Evolutionary conservation across 2,113 vertebrate genomes (phyloP).

Genomic region (Pycnonotus jocosus): DNA sequence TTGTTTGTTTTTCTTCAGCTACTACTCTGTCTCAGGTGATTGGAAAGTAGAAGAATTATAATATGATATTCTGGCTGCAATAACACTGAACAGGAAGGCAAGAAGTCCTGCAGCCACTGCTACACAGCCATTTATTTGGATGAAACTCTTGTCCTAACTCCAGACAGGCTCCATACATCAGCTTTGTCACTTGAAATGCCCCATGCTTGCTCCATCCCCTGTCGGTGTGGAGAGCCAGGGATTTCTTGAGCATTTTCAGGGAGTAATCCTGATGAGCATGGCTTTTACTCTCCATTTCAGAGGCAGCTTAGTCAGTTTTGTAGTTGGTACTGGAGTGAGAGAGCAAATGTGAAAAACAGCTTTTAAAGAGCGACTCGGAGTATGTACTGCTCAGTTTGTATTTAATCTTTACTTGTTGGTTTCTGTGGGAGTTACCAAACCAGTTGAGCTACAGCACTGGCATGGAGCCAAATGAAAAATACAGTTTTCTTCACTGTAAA

Average conservation of each 20-base stretch:
- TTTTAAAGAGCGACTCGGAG: not conserved
- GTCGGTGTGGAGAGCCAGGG: not conserved
- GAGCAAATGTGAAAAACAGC: not conserved
- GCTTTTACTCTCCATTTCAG: not conserved
- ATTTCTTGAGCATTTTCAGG: not conserved
- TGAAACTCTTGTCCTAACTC: not conserved
- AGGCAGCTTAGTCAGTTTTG: not conserved
- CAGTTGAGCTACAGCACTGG: conserved; percentile 48
- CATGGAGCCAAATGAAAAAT: conserved; percentile 51
- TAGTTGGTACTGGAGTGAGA: not conserved
- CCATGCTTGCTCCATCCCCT: not conserved
- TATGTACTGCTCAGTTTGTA: not conserved
- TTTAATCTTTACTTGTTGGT: conserved; percentile 45
- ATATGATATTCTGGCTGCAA: not conserved
- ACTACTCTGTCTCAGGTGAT: not conserved
- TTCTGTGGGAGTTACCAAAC: conserved; percentile 62
- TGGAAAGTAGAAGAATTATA: not conserved
- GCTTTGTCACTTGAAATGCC: not conserved
- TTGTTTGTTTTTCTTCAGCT: not conserved
- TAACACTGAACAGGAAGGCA: not conserved
- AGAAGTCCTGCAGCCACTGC: not conserved
- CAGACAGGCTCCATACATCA: not conserved
- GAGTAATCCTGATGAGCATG: not conserved
- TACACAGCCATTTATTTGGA: not conserved
- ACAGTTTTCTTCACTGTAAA: conserved; percentile 60